Percentiles rank a stretch among this genome's conserved stretches.
These are phyloP conservation scores for Ormyrus labotus DNA, from an alignment of 2,888 invertebrate genomes.

Conservation along the genomic window DNA sequence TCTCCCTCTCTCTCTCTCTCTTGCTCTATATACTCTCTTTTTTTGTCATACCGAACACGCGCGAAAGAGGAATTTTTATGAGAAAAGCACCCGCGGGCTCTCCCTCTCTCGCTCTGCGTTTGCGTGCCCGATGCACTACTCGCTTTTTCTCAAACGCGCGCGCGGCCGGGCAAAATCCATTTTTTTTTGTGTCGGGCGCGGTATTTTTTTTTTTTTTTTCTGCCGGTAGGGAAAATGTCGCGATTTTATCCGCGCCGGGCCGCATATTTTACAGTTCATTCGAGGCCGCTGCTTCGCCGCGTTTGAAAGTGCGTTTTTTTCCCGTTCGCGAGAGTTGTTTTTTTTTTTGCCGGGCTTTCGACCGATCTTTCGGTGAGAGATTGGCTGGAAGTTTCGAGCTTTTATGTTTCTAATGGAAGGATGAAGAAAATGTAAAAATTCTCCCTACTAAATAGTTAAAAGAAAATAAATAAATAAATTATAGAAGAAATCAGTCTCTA, in stretches of 20 bases:
- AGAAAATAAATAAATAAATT: too few relatives aligned
- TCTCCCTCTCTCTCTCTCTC: not conserved
- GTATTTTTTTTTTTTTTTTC: slow-evolving; percentile 4
- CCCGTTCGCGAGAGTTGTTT: too few relatives aligned
- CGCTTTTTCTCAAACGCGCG: slow-evolving; percentile 1
- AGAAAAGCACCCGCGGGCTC: slow-evolving; percentile 67
- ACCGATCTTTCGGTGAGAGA: too few relatives aligned
- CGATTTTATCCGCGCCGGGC: slow-evolving; percentile 32
- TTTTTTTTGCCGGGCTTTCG: too few relatives aligned
- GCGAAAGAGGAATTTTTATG: slow-evolving; percentile 74
- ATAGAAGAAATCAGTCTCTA: too few relatives aligned
- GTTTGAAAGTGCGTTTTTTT: slow-evolving; percentile 25
- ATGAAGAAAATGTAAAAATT: too few relatives aligned
- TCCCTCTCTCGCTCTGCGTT: slow-evolving; percentile 15
- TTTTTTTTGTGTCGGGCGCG: not conserved
- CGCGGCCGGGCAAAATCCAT: not conserved
- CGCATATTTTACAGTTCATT: slow-evolving; percentile 55
- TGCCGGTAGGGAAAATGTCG: not conserved
- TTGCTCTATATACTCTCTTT: not conserved
- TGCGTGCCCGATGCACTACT: not conserved
- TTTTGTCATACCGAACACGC: slow-evolving; percentile 57
- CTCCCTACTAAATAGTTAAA: too few relatives aligned
- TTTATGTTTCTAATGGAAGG: too few relatives aligned
- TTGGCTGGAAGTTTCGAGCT: too few relatives aligned
- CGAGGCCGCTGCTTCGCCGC: not conserved